phyloP scores from a whole-genome alignment of 2,888 invertebrate species.

The Noctuana brunneofusca region DNA sequence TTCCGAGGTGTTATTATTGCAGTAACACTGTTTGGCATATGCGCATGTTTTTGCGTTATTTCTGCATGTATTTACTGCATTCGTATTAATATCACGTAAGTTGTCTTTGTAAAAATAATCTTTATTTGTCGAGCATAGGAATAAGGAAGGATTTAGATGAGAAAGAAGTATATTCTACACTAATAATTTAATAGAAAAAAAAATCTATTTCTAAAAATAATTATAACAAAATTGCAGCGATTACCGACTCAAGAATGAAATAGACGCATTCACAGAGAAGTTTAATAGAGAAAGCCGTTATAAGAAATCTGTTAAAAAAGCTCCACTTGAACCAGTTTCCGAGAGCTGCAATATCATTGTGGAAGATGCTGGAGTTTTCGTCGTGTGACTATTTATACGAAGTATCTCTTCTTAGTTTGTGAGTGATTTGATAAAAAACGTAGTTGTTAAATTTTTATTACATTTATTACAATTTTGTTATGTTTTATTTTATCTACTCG shows the following conservation, averaged over 20 bases:
- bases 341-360: slow-evolving; percentile 65
- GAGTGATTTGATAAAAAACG: not conserved
- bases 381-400: too few species aligned
- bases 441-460: not conserved
- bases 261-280: slow-evolving; percentile 58
- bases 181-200: too few species aligned
- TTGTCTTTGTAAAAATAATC: too few species aligned
- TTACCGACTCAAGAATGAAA: slow-evolving; percentile 51
- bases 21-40: slow-evolving; percentile 55
- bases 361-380: slow-evolving; percentile 61
- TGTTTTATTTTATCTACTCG: too few species aligned
- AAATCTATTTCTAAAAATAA: too few species aligned
- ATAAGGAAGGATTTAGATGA: not conserved
- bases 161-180: too few species aligned
- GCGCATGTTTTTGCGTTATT: slow-evolving; percentile 53
- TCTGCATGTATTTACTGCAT: slow-evolving; percentile 65
- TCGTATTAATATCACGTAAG: slow-evolving; percentile 64
- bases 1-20: slow-evolving; percentile 61
- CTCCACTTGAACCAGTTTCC: slow-evolving; percentile 42
- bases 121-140: too few species aligned
- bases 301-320: slow-evolving; percentile 43
- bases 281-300: slow-evolving; percentile 52
- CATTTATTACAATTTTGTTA: too few species aligned
- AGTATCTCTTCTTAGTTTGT: too few species aligned
- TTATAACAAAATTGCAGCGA: slow-evolving; percentile 50